Conservation (phyloP, 2,888 invertebrate species). For the Timema cristinae region DNA sequence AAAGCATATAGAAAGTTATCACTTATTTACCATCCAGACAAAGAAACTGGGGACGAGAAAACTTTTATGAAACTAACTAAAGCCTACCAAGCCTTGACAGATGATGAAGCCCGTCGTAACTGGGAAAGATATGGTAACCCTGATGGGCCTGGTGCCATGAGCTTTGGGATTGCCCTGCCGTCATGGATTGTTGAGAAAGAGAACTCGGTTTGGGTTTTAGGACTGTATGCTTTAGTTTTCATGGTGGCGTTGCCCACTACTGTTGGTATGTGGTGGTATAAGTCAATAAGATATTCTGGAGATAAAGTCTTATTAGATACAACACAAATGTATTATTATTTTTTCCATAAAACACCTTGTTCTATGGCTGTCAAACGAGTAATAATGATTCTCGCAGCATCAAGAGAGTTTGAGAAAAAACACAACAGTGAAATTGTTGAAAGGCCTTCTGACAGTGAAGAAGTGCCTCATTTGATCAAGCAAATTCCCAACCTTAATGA, state of each 20-base stretch:
- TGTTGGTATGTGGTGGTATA: constrained; percentile 98
- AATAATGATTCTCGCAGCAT: constrained; percentile 94
- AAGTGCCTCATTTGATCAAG: constrained; percentile 91
- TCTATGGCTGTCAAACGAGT: constrained; percentile 93
- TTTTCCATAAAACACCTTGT: constrained; percentile 92
- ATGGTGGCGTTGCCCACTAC: constrained; percentile 93
- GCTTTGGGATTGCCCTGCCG: constrained; percentile 98
- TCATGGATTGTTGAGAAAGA: constrained; percentile 99
- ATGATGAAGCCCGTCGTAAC: constrained; percentile 94
- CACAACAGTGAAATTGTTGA: constrained; percentile 94
- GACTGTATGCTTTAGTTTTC: constrained; percentile 91
- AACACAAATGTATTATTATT: constrained; percentile 93
- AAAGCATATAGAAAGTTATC: constrained; percentile 93
- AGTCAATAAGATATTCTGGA: constrained; percentile 93
- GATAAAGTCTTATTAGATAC: constrained; percentile 96
- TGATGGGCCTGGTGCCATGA: constrained; percentile 98
- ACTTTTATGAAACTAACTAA: constrained; percentile 97
- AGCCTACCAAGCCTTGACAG: constrained; percentile 81
- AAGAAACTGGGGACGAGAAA: constrained; percentile 94
- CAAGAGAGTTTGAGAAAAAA: constrained; percentile 91
- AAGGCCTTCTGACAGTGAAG: constrained; percentile 88
- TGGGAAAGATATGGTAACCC: constrained; percentile 99
- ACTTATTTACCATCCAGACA: constrained; percentile 93
- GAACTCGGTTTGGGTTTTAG: constrained; percentile 94
- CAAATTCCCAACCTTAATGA: constrained; percentile 89